phyloP scores from a whole-genome alignment of 1,140 invertebrate genomes.

The Tribolium madens region DNA sequence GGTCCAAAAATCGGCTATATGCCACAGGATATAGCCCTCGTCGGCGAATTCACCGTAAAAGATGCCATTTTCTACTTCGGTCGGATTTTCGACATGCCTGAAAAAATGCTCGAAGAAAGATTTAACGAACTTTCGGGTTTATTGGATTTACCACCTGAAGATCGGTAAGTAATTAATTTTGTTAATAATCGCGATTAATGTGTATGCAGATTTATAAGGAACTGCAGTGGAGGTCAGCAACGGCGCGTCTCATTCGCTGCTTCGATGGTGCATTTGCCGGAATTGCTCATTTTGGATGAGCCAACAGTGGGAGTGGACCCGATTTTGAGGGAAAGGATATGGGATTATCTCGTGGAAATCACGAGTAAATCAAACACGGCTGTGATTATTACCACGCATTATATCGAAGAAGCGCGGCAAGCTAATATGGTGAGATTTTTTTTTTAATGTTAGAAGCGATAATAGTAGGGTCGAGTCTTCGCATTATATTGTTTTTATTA shows the following conservation, averaged over 20 bases:
- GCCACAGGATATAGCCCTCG: conserved; percentile 86
- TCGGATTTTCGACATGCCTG: conserved; percentile 82
- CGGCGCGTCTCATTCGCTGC: conserved; percentile 88
- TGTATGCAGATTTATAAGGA: conserved; percentile 66
- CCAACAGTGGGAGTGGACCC: conserved; percentile 95
- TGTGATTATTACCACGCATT: conserved; percentile 94
- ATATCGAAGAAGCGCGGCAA: conserved; percentile 92
- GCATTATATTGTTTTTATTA: too few species aligned
- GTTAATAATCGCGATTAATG: conserved; percentile 51
- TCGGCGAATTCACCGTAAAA: conserved; percentile 86
- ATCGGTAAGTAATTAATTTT: conserved; percentile 62
- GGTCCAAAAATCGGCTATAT: conserved; percentile 77
- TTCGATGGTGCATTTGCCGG: conserved; percentile 88
- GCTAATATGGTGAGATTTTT: conserved; percentile 76
- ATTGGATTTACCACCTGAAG: conserved; percentile 78
- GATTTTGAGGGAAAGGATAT: conserved; percentile 89
- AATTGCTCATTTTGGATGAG: conserved; percentile 91
- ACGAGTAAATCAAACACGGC: conserved; percentile 76
- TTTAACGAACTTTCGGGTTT: conserved; percentile 79
- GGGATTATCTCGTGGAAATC: conserved; percentile 86
- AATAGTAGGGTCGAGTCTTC: not conserved
- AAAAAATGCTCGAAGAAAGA: conserved; percentile 74
- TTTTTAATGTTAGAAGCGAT: not conserved
- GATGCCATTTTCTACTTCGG: conserved; percentile 92
- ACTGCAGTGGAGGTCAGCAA: conserved; percentile 90